Base-by-base conservation (phyloP, 92 coral and sea anemone species). In the Palythoa grandiflora region DNA sequence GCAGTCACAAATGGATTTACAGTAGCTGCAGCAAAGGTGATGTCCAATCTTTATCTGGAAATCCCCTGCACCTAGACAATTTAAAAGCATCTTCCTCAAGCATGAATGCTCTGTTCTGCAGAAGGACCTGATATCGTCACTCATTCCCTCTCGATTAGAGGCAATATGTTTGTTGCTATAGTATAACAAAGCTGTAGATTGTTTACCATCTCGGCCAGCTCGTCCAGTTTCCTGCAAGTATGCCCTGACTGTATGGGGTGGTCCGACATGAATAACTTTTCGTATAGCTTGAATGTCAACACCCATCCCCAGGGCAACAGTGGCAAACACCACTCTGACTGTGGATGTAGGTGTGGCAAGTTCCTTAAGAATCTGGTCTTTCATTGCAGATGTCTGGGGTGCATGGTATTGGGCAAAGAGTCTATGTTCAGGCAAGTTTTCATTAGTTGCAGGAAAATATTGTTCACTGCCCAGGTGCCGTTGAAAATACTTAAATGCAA, bases 251-350 rank as follows among this genome's bases (percentile, higher is more conserved):
- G 87, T 87, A 35, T 90, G 70, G 28, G 91, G 93, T 20, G 94
- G 94, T 28, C 89, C 89, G 17, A 89, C 80, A 87, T 92, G 93
- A 52, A 92, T 86, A 37, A 92, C 80, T n/a, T 91, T 3, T 16
- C 92, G 68, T 3, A 85, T 88, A 3, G 88, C 2, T 60, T 48
- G 76, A 59, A 91, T 88, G 48, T 91, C 94, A 80, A 89, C 91
- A 15, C 94, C 94, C 94, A 92, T 89, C 16, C 94, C 94, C 86
- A 92, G 76, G 48, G 92, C 90, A 60, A 92, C 92, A 3, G 92
- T 92, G 37, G 94, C 94, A 92, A 92, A 92, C n/a, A 92, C 90
- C 2, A 92, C 87, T 77, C 92, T 89, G 11, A 86, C 61, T 50
- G 50, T 92, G 11, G 90, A 88, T 40, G 53, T 0, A 36, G 78